phyloP scores from a whole-genome alignment of 2,888 invertebrate species.

The Pseudoips prasinana region DNA sequence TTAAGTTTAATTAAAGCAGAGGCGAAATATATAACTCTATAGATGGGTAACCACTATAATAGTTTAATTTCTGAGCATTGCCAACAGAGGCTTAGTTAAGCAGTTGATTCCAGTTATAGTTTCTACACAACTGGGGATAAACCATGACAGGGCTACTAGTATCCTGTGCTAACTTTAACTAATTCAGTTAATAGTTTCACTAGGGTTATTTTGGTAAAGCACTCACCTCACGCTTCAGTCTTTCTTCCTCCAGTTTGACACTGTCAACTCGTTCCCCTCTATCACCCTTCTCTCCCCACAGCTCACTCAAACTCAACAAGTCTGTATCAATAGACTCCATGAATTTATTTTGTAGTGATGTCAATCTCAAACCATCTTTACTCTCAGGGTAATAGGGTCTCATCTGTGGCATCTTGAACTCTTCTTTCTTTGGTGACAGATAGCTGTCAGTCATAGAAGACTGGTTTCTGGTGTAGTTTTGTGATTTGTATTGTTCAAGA shows the following conservation, averaged over 20 bases:
- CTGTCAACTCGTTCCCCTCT: conserved; percentile 57
- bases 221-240: conserved; percentile 87
- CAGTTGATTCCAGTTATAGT: too few relatives aligned
- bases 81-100: too few relatives aligned
- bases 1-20: too few relatives aligned
- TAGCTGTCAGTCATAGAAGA: conserved; percentile 48
- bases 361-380: conserved; percentile 44
- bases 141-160: too few relatives aligned
- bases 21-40: too few relatives aligned
- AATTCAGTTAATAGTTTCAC: too few relatives aligned
- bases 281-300: conserved; percentile 82
- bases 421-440: conserved; percentile 52
- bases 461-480: conserved; percentile 49
- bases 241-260: conserved; percentile 87
- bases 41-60: too few relatives aligned
- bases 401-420: conserved; percentile 70
- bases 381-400: conserved; percentile 54
- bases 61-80: too few relatives aligned
- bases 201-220: too few relatives aligned
- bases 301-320: conserved; percentile 82
- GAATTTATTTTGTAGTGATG: conserved; percentile 47
- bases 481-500: conserved; percentile 67
- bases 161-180: too few relatives aligned
- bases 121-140: too few relatives aligned
- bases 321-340: conserved; percentile 71